Conservation (phyloP, 2,797 vertebrate genomes). For the Microhierax caerulescens region DNA sequence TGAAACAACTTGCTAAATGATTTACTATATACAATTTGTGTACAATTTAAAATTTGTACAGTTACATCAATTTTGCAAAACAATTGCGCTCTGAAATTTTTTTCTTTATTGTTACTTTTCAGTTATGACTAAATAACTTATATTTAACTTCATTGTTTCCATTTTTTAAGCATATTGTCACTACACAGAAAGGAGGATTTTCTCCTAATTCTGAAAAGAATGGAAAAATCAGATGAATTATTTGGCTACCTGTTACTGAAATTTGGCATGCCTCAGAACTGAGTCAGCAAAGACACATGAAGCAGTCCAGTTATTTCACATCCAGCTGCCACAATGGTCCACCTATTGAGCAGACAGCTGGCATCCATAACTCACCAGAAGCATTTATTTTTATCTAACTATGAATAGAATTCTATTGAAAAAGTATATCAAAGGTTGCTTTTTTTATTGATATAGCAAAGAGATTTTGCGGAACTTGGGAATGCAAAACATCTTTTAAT, state of each 20-base stretch:
- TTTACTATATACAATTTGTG: constrained; percentile 32
- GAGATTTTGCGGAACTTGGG: neutral
- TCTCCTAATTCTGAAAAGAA: neutral
- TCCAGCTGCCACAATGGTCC: constrained; percentile 1
- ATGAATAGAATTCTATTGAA: neutral
- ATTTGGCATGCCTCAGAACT: neutral
- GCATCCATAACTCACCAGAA: neutral
- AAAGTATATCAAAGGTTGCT: neutral
- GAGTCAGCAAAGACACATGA: neutral
- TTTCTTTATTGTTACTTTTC: constrained; percentile 3
- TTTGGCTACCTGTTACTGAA: neutral
- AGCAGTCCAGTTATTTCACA: neutral
- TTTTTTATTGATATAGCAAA: neutral
- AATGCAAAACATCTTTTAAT: neutral
- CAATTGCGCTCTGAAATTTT: neutral
- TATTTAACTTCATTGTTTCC: neutral
- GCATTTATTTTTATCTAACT: constrained; percentile 20
- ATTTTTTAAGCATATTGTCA: neutral
- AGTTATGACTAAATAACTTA: neutral
- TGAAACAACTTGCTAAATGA: constrained; percentile 28
- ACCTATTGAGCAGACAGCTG: neutral
- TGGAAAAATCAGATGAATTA: neutral
- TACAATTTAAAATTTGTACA: constrained; percentile 33
- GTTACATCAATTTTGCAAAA: constrained; percentile 34
- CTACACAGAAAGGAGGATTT: neutral